A percentile compares a stretch with the other conserved stretches of the same genome.
These are phyloP conservation scores for Pygocentrus nattereri DNA, from an alignment of 2,797 vertebrate genomes.

Conservation along the genomic window DNA sequence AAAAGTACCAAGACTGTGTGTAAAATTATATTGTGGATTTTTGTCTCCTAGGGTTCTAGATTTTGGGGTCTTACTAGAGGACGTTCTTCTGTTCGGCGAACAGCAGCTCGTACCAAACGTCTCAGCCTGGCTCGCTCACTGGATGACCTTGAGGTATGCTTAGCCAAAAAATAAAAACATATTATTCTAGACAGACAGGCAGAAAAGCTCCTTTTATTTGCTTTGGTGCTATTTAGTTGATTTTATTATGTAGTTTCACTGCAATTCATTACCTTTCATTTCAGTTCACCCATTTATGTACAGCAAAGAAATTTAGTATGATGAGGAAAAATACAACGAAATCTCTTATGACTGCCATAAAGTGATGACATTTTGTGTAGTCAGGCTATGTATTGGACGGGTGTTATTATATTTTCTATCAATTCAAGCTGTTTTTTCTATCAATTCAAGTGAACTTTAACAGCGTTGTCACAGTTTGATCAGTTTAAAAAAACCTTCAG, in stretches of 20 bases:
- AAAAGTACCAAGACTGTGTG: too few relatives aligned
- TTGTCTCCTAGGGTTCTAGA: conserved; percentile 76
- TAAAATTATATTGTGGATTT: not conserved
- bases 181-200: not conserved
- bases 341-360: not conserved
- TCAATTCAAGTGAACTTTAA: too few relatives aligned
- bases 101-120: conserved; percentile 82
- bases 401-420: too few relatives aligned
- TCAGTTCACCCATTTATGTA: not conserved
- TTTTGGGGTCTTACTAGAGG: conserved; percentile 80
- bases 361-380: not conserved
- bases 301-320: not conserved
- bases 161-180: not conserved
- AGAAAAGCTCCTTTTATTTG: not conserved
- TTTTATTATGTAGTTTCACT: not conserved
- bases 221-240: not conserved
- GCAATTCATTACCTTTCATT: not conserved
- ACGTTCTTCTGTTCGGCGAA: conserved; percentile 84
- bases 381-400: too few relatives aligned
- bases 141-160: conserved; percentile 92
- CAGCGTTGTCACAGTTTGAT: not conserved
- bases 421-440: too few relatives aligned
- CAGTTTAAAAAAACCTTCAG: not conserved
- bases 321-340: not conserved
- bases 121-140: conserved; percentile 93